These are phyloP conservation scores for Epistrophe eligans DNA, from an alignment of 2,888 invertebrate genomes.

Conservation along the genomic window DNA sequence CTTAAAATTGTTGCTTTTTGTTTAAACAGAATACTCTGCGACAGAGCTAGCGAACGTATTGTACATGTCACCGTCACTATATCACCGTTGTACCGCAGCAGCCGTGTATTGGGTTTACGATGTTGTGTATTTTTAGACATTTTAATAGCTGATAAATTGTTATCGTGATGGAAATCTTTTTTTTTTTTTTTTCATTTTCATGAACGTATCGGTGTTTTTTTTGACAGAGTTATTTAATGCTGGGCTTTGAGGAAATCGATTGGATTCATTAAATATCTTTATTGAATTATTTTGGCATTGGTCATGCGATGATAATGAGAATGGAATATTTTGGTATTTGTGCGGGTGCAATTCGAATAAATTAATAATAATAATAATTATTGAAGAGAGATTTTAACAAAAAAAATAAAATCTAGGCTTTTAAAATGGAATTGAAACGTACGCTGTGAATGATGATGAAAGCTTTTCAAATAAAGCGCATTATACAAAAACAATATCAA, in stretches of 20 bases:
- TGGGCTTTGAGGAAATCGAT: conserved; percentile 51
- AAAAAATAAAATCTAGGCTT: not conserved
- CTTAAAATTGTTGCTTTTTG: conserved; percentile 45
- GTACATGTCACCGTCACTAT: not conserved
- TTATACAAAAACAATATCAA: not conserved
- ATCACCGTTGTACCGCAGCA: not conserved
- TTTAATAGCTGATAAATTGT: conserved; percentile 63
- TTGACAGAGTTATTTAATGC: conserved; percentile 32
- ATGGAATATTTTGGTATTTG: conserved; percentile 10
- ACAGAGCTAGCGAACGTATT: not conserved
- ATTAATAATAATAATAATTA: conserved; percentile 37
- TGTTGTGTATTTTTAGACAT: conserved; percentile 56
- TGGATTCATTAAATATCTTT: conserved; percentile 60
- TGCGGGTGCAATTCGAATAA: conserved; percentile 24
- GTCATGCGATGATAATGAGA: conserved; percentile 54
- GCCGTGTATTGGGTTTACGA: not conserved
- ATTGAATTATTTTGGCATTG: conserved; percentile 59
- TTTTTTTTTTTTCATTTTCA: not conserved
- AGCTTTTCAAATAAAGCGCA: not conserved
- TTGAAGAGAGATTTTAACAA: conserved; percentile 16
- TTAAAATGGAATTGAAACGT: conserved; percentile 1
- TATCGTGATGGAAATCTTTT: conserved; percentile 53
- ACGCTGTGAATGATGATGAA: not conserved
- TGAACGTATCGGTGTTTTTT: conserved; percentile 11
- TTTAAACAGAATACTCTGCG: conserved; percentile 4